Conservation (phyloP, 2,888 invertebrate species). For the Parnassius orleans region DNA sequence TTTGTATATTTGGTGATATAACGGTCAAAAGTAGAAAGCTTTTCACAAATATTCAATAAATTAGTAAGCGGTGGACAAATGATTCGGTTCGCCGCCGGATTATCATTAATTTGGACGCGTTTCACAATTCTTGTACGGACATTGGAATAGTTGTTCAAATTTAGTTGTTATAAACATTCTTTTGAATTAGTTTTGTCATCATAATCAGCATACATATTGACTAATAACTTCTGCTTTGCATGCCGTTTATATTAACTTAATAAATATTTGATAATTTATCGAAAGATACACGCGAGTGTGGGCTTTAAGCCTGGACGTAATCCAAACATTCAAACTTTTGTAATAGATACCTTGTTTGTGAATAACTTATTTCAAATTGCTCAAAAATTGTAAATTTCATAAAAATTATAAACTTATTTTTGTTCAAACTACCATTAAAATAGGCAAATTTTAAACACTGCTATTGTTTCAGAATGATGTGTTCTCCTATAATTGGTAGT, state of each 20-base stretch:
- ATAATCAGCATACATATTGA: conserved; percentile 16
- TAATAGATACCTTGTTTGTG: not conserved
- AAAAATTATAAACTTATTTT: too few relatives aligned
- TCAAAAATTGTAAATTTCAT: conserved; percentile 1
- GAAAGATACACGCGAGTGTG: not conserved
- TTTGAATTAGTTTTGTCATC: conserved; percentile 9
- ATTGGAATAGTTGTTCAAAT: not conserved
- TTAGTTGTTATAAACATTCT: not conserved
- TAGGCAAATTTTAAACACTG: too few relatives aligned
- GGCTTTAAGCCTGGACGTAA: not conserved
- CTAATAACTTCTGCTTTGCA: conserved; percentile 18
- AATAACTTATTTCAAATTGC: not conserved
- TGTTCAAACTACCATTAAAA: too few relatives aligned
- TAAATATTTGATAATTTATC: conserved; percentile 12
- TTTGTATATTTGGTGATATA: not conserved
- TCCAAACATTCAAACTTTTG: not conserved
- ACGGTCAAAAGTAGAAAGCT: not conserved
- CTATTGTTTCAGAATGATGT: too few relatives aligned
- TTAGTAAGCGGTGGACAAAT: conserved; percentile 1
- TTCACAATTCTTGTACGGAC: conserved; percentile 5
- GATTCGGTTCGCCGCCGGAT: not conserved
- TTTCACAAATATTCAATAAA: conserved; percentile 8
- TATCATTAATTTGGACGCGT: conserved; percentile 10
- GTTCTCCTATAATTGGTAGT: too few relatives aligned
- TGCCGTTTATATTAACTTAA: conserved; percentile 5